Base-by-base conservation (phyloP, 2,888 invertebrate species). In the Theodoxus fluviatilis region DNA sequence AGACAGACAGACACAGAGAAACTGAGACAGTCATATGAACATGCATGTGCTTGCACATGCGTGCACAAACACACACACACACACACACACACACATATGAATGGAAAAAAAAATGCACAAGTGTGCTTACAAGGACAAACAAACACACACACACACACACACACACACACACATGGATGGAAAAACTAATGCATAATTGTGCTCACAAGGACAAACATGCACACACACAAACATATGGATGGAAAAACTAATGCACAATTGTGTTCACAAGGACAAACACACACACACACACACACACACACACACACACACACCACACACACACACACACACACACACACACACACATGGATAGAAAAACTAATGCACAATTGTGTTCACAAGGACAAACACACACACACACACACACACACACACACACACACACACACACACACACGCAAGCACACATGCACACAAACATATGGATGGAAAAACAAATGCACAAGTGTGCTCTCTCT, bases 11-110 rank as follows among this genome's bases (percentile, higher is more conserved):
- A 57, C 28, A 57, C 28, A 57, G 28, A 6, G 9, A 3, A 25
- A 12, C 6, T 33, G 15, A 6, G 18, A 22, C 55, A 49, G 43
- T 31, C 38, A n/a, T 33, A 22, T 35, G 38, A 15, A 35, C 43
- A 33, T 1, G 28, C 40, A 66, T 12, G 18, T 22, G 25, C 25
- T 28, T 66, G 25, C 12, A n/a, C n/a, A 4, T 33, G 31, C 57
- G 15, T 33, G 31, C 57, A 25, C 57, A 57, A 28, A 25, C 57
- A 57, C 57, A n/a, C 57, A 25, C 57, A 18, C 57, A 57, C 57
- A 57, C 57, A 57, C 57, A 57, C 57, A 57, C 57, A 57, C 57
- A 57, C 57, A 57, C 57, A 57, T 33, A 57, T n/a, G n/a, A n/a
- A n/a, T n/a, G n/a, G n/a, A n/a, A n/a, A n/a, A n/a, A n/a, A n/a